Evolutionary conservation across 2,113 vertebrate genomes (phyloP).

Genomic region (Hippotragus niger): DNA sequence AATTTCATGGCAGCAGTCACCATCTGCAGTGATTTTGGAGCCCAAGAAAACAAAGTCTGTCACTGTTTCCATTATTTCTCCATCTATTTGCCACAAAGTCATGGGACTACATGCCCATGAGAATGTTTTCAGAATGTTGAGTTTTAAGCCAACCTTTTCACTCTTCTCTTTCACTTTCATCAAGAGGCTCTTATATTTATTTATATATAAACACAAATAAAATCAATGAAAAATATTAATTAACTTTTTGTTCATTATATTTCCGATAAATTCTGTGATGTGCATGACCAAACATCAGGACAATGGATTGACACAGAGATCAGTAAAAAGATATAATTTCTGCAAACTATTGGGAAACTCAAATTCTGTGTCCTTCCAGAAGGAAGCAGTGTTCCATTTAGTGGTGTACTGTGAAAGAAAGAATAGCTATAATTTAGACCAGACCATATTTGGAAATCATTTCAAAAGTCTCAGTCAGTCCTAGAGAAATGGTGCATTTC

Average conservation of each 20-base stretch:
- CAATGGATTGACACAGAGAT: not conserved
- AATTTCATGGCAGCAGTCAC: not conserved
- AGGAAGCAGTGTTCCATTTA: not conserved
- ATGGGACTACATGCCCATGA: not conserved
- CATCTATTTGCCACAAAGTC: not conserved
- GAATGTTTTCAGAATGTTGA: not conserved
- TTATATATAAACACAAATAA: not conserved
- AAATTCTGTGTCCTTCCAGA: not conserved
- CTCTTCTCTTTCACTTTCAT: not conserved
- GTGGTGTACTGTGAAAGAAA: conserved; percentile 4
- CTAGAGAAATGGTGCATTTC: not conserved
- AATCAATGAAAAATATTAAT: not conserved
- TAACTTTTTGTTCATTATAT: not conserved
- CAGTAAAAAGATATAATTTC: not conserved
- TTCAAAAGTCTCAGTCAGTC: not conserved
- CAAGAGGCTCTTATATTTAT: not conserved
- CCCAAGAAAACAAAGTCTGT: not conserved
- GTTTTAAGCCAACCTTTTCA: not conserved
- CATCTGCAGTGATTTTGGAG: not conserved
- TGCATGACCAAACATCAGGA: not conserved
- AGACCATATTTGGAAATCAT: not conserved
- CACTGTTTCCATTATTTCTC: not conserved
- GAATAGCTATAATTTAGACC: not conserved
- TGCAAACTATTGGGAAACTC: conserved; percentile 15
- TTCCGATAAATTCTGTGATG: not conserved